Evolutionary conservation across 2,797 vertebrate species (phyloP), one percentile per base, ranked within the genome.

Genomic region (Myiothlypis chrysogaster): DNA sequence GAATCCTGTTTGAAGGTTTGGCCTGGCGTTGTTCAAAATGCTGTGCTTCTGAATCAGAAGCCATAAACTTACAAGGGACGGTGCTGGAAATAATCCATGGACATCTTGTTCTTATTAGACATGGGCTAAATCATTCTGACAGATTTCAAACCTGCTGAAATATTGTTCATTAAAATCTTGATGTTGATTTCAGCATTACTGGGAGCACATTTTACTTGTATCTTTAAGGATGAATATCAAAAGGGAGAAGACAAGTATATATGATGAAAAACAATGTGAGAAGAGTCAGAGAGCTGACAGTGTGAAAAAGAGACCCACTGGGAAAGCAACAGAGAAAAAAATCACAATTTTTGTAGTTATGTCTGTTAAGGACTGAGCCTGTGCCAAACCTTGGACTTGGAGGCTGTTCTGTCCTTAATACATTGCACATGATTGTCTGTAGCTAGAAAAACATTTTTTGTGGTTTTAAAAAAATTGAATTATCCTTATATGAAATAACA

Each of bases 341-440:
- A 30, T n/a, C 37, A 52, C 14, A 39, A 3, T 88, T 94, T 97
- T 79, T 91, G 7, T 47, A 83, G 89, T 52, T 78, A 66, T 83
- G 79, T 91, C 79, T 95, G 83, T 83, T 96, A 56, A 93, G 83
- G 77, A 88, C 56, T 79, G 91, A 95, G 55, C 21, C 70, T 49
- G 39, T 96, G 96, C 96, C 95, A 96, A 49, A 85, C 87, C 92
- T 92, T 94, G 91, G 66, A 66, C 77, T 94, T 92, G 94, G 94
- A 95, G 87, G 37, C 94, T 87, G 66, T 88, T 93, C 89, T 90
- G 77, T 66, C 69, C 89, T 82, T 96, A 96, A 96, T 97, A 89
- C 85, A 79, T 96, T 93, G 92, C 96, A 96, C 87, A 96, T 95
- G 94, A 92, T 92, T 91, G 56, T 96, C 90, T 95, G 66, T 94